These are phyloP conservation scores for Crotalus helleri DNA, from an alignment of 2,113 vertebrate species.

Conservation along the genomic window DNA sequence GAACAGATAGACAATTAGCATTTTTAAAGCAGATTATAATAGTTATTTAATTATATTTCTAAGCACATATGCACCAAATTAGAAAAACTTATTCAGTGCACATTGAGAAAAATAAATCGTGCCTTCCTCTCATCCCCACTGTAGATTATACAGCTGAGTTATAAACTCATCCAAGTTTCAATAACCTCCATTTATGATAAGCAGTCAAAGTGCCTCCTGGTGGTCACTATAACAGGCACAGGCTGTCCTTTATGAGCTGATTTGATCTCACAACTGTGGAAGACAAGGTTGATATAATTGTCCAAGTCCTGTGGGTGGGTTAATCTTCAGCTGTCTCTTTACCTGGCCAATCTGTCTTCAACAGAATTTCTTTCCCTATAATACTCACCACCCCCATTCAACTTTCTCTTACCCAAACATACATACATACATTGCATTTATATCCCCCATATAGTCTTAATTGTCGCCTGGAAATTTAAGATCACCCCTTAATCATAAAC, in stretches of 20 bases:
- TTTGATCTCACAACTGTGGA: not conserved
- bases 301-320: not conserved
- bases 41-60: not conserved
- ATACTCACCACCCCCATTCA: not conserved
- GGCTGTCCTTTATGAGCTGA: not conserved
- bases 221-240: not conserved
- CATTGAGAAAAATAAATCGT: not conserved
- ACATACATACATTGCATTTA: not conserved
- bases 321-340: not conserved
- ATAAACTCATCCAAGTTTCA: not conserved
- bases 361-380: not conserved
- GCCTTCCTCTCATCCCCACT: not conserved
- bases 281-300: not conserved
- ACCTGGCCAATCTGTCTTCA: not conserved
- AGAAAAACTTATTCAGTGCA: not conserved
- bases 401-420: not conserved
- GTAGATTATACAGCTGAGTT: not conserved
- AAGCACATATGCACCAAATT: not conserved
- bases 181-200: not conserved
- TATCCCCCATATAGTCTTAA: not conserved
- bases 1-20: not conserved
- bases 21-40: not conserved
- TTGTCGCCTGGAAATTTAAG: not conserved
- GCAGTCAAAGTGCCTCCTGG: not conserved
- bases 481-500: not conserved